Conservation (phyloP, 2,888 invertebrate genomes). For the Limulus polyphemus region DNA sequence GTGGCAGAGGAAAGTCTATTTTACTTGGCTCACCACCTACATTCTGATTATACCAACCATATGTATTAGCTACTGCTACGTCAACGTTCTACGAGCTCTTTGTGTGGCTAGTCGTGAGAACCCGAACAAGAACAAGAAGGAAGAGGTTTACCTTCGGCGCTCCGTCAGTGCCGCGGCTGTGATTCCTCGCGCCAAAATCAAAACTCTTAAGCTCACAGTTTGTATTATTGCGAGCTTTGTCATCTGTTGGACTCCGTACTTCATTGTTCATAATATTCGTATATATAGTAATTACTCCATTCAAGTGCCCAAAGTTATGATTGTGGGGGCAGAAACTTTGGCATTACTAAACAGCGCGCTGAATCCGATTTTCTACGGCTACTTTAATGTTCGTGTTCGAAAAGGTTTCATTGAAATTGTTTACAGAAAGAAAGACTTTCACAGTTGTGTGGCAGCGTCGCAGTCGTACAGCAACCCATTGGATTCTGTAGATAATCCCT, state of each 20-base stretch:
- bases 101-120: conserved; percentile 28
- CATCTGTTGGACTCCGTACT: conserved; percentile 40
- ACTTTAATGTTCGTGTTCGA: conserved; percentile 34
- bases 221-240: conserved; percentile 39
- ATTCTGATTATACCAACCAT: conserved; percentile 38
- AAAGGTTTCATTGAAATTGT: conserved; percentile 27
- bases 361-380: conserved; percentile 39
- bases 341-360: conserved; percentile 35
- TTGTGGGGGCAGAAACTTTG: conserved; percentile 35
- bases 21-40: conserved; percentile 38
- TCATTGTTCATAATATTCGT: conserved; percentile 37
- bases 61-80: conserved; percentile 39
- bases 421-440: conserved; percentile 17
- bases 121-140: conserved; percentile 7
- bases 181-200: conserved; percentile 39
- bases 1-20: conserved; percentile 39
- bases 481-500: no score
- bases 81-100: conserved; percentile 37
- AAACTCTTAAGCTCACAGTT: conserved; percentile 40
- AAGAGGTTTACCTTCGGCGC: conserved; percentile 11
- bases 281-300: conserved; percentile 37
- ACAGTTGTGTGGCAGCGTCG: conserved; percentile 7
- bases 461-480: neutral
- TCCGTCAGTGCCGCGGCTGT: conserved; percentile 29
- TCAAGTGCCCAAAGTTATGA: conserved; percentile 32